Conservation (phyloP, 2,113 vertebrate genomes). For the Dipodomys ordii region DNA sequence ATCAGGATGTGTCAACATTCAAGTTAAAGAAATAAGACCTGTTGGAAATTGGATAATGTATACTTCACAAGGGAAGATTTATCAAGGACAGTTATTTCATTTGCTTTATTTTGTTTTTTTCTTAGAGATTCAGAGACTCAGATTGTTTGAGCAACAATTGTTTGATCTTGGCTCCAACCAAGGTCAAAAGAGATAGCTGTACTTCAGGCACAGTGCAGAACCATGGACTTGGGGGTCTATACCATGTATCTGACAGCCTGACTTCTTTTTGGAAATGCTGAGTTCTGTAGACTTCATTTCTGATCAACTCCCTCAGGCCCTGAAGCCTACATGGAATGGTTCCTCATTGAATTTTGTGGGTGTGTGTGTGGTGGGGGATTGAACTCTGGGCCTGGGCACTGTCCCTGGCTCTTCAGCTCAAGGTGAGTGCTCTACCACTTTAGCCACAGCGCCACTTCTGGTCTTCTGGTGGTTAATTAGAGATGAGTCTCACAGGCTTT, state of each 20-base stretch:
- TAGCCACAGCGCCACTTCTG: too few relatives aligned
- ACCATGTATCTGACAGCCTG: neutral
- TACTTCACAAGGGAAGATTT: neutral
- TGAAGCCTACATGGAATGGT: neutral
- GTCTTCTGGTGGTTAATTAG: too few relatives aligned
- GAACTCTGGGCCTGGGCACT: too few relatives aligned
- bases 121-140: neutral
- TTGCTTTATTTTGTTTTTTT: neutral
- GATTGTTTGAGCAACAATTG: neutral
- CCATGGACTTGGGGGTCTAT: slow-evolving; percentile 36
- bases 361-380: too few relatives aligned
- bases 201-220: neutral
- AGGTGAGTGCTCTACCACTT: too few relatives aligned
- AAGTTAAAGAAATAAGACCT: neutral
- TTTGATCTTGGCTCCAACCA: neutral
- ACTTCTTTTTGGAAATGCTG: slow-evolving; percentile 19
- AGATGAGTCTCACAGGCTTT: too few relatives aligned
- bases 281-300: neutral
- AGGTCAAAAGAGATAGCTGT: slow-evolving; percentile 18
- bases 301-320: slow-evolving; percentile 15
- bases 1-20: neutral
- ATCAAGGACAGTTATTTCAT: neutral
- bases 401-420: too few relatives aligned
- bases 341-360: too few relatives aligned
- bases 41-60: neutral